phyloP scores from a whole-genome alignment of 2,797 vertebrate genomes.

The Clarias pachynema region DNA sequence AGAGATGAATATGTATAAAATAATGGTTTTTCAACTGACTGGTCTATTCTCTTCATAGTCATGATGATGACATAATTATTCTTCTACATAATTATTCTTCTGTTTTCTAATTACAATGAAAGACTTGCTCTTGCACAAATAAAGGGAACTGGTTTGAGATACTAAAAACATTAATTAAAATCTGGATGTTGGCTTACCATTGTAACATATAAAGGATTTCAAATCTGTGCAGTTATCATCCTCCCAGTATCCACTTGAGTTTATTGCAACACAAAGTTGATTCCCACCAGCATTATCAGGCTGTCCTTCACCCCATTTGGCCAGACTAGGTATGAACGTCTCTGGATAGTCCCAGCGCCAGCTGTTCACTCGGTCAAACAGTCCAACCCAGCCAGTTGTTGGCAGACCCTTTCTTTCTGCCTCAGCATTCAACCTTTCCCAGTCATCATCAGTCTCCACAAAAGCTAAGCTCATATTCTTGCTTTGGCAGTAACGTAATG shows the following conservation, averaged over 20 bases:
- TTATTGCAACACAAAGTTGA: neutral
- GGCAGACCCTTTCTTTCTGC: neutral
- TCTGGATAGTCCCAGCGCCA: neutral
- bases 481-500: neutral
- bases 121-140: neutral
- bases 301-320: neutral
- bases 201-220: slow-evolving; percentile 15
- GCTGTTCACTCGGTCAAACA: neutral
- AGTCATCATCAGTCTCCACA: neutral
- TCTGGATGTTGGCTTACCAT: neutral
- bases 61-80: neutral
- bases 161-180: neutral
- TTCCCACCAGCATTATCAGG: neutral
- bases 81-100: neutral
- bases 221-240: neutral
- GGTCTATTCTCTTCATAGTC: neutral
- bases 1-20: neutral
- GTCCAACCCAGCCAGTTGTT: slow-evolving; percentile 14
- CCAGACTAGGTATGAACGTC: rapidly evolving
- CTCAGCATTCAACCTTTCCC: neutral
- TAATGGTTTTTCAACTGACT: neutral
- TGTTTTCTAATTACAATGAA: neutral
- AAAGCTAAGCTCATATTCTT: neutral
- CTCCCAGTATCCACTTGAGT: neutral
- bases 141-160: neutral